Evolutionary conservation across 1,140 invertebrate genomes (phyloP).

Genomic region (Rhizoglyphus robini): DNA sequence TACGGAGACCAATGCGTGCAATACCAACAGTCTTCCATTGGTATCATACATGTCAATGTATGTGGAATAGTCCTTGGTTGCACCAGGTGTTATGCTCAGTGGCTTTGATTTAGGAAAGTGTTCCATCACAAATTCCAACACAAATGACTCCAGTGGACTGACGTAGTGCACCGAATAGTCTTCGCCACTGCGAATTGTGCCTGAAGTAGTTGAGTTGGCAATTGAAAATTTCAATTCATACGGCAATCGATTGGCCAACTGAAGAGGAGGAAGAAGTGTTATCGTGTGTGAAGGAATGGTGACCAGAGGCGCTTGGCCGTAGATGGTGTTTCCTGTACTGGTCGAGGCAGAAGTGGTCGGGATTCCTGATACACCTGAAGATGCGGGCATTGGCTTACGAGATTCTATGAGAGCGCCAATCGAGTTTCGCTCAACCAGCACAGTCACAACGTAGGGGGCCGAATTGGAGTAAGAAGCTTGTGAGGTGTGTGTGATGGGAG

Average conservation of each 20-base stretch:
- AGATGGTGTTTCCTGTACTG: slow-evolving; percentile 11
- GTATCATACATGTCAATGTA: slow-evolving; percentile 52
- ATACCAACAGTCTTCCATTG: slow-evolving; percentile 51
- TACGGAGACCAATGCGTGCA: slow-evolving; percentile 37
- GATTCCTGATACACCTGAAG: background rate
- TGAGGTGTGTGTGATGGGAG: slow-evolving; percentile 13
- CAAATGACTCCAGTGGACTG: slow-evolving; percentile 51
- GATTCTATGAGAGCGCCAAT: slow-evolving; percentile 35
- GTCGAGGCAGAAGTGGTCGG: background rate
- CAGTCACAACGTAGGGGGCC: slow-evolving; percentile 51
- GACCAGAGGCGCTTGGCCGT: background rate
- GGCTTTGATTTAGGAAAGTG: slow-evolving; percentile 58
- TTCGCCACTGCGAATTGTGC: slow-evolving; percentile 16
- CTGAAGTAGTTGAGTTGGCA: background rate
- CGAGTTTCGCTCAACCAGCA: slow-evolving; percentile 64
- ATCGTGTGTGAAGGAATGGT: slow-evolving; percentile 52
- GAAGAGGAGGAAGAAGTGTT: slow-evolving; percentile 63
- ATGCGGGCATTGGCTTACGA: background rate
- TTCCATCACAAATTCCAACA: slow-evolving; percentile 59
- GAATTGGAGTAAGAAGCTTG: slow-evolving; percentile 20
- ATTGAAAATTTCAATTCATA: slow-evolving; percentile 37
- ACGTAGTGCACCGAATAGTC: slow-evolving; percentile 31
- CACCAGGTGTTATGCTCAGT: slow-evolving; percentile 37
- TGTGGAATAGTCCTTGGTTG: slow-evolving; percentile 36
- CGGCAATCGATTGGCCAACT: slow-evolving; percentile 49